These are phyloP conservation scores for Sturnus vulgaris DNA, from an alignment of 2,113 vertebrate genomes.

Conservation along the genomic window DNA sequence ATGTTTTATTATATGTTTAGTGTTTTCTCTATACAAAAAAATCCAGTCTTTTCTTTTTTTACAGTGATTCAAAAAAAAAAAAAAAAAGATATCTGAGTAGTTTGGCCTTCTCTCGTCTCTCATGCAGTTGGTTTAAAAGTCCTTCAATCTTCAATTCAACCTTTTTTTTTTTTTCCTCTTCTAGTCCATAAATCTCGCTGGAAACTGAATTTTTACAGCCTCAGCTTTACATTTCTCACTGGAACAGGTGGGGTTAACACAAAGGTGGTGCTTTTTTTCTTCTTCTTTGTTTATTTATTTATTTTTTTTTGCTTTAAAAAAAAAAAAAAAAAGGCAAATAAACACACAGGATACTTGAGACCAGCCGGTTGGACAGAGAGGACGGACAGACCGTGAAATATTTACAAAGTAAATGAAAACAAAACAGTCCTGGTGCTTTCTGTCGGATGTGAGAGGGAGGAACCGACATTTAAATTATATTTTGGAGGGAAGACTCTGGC, in stretches of 20 bases:
- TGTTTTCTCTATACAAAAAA: constrained; percentile 82
- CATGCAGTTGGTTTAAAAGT: constrained; percentile 72
- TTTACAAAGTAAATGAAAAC: constrained; percentile 45
- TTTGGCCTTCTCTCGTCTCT: constrained; percentile 73
- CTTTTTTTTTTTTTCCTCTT: neutral
- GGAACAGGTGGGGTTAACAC: constrained; percentile 55
- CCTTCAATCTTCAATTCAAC: constrained; percentile 58
- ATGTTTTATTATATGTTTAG: constrained; percentile 80
- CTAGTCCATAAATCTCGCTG: constrained; percentile 34
- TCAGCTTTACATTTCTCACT: constrained; percentile 41
- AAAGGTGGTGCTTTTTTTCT: neutral
- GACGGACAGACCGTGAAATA: neutral
- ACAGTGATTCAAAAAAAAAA: constrained; percentile 70
- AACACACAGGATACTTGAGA: constrained; percentile 41
- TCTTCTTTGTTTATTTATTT: too few species aligned
- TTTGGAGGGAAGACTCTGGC: neutral
- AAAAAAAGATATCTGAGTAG: constrained; percentile 46
- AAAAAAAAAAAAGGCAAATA: constrained; percentile 29
- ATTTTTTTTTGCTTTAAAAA: neutral
- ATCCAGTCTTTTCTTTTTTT: constrained; percentile 59
- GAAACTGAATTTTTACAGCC: constrained; percentile 28
- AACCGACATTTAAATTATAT: neutral
- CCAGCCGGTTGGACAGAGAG: neutral
- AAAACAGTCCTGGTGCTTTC: neutral
- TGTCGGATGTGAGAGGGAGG: neutral